Evolutionary conservation across 2,113 vertebrate genomes (phyloP), one percentile per base, ranked within the genome.

Genomic region (Gnathonemus echidnorhynchus): DNA sequence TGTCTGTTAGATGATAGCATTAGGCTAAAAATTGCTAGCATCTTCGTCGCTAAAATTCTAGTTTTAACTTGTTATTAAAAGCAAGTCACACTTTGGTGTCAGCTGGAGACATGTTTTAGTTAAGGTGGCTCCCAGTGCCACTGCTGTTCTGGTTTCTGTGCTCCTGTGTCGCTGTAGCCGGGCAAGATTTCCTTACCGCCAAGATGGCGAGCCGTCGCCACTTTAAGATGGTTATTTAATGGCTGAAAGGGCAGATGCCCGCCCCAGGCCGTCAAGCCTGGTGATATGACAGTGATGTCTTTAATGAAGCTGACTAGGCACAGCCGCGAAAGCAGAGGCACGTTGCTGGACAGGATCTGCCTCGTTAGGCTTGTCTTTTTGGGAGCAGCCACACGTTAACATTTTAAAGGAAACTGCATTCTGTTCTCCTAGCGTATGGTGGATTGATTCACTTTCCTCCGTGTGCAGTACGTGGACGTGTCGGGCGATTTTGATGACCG

Each of bases 261-360:
- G 95, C 95, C 93, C 90, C 89, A 88, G 95, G 95, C 94, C 93
- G 93, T 90, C 91, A 93, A 91, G 93, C 94, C 94, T 94, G 94
- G 93, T 93, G 93, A 95, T 95, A 94, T 96, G 95, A 94, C 92
- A 93, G 91, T 94, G 94, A 95, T 95, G 95, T 93, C 95, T 95
- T 94, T 95, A 95, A 96, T 95, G 95, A 95, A 95, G 95, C 95
- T 96, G 95, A 95, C 94, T 95, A 39, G 39, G 39, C 39, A 39
- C 39, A 39, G 39, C 39, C 39, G 39, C 39, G 3, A 42, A 3
- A 42, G 39, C 39, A 42, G 39, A 93, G 93, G 94, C 35, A 19
- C 35, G 15, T 46, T 5, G 24, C 39, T 48, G 83, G 48, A 85
- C 21, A 24, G 21, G 17, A 21, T 85, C 45, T 85, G 45, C 83